These are phyloP conservation scores for Portevinia maculata DNA, from an alignment of 2,888 invertebrate genomes.

Conservation along the genomic window DNA sequence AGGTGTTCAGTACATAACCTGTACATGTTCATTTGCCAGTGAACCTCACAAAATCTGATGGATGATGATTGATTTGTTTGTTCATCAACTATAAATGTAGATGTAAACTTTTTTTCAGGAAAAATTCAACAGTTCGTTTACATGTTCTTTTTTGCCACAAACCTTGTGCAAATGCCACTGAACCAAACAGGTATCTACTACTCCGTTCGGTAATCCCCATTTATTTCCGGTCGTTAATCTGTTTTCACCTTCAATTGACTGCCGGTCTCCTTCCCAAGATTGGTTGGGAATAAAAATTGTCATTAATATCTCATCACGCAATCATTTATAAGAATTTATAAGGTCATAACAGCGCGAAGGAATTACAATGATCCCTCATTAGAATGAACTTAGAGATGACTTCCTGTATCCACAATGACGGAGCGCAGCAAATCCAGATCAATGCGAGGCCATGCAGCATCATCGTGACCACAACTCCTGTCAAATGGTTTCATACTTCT, in stretches of 20 bases:
- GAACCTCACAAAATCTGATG: not conserved
- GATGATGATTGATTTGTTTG: not conserved
- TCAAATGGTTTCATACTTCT: conserved; percentile 32
- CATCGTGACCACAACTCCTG: conserved; percentile 18
- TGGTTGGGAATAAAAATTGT: conserved; percentile 34
- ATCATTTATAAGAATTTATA: conserved; percentile 64
- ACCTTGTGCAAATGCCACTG: conserved; percentile 30
- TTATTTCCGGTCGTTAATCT: conserved; percentile 56
- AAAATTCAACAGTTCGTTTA: not conserved
- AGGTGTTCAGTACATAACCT: not conserved
- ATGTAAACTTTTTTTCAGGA: not conserved
- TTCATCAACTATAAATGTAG: no score
- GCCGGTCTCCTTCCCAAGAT: conserved; percentile 1
- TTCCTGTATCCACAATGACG: conserved; percentile 29
- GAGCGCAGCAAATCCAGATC: conserved; percentile 28
- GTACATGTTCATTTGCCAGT: not conserved
- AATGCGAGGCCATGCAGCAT: conserved; percentile 24
- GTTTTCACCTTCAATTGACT: conserved; percentile 13
- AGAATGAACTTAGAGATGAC: conserved; percentile 56
- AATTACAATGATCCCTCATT: conserved; percentile 54
- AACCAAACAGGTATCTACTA: conserved; percentile 23
- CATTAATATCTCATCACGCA: conserved; percentile 70
- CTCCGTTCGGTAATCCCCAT: conserved; percentile 36
- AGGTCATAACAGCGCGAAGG: not conserved
- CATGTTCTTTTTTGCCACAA: not conserved